phyloP scores from a whole-genome alignment of 37 sponge, comb jelly and placozoan species.

The Spongia lamella region DNA sequence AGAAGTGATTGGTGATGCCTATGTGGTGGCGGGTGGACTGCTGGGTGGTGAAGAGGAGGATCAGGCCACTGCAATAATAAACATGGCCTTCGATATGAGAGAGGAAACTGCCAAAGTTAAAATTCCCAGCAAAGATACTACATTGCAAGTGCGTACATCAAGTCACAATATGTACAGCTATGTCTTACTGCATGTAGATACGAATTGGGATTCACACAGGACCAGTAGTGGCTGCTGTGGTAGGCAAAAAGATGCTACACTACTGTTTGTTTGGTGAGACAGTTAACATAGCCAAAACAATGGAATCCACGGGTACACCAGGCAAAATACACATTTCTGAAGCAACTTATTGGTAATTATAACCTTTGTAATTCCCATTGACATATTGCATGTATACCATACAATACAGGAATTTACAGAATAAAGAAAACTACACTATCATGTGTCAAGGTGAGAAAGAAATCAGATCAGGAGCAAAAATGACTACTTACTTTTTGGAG shows the following conservation, averaged over 20 bases:
- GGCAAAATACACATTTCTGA: conserved; percentile 62
- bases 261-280: conserved; percentile 97
- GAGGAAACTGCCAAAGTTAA: conserved; percentile 41
- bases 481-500: too few species aligned
- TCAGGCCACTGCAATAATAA: conserved; percentile 59
- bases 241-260: conserved; percentile 89
- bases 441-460: too few species aligned
- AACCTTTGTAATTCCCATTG: neutral
- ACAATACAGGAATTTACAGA: too few species aligned
- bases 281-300: conserved; percentile 87
- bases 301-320: conserved; percentile 86
- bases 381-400: neutral
- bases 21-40: conserved; percentile 83
- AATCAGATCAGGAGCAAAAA: too few species aligned
- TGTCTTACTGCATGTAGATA: conserved; percentile 26
- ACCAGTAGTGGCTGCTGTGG: conserved; percentile 87
- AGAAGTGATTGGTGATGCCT: conserved; percentile 90
- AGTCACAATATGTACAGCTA: too few species aligned
- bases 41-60: conserved; percentile 27
- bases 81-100: conserved; percentile 74
- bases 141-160: too few species aligned
- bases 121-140: conserved; percentile 14
- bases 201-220: conserved; percentile 96
- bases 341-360: conserved; percentile 50
- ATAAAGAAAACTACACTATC: too few species aligned